Evolutionary conservation across 1,140 invertebrate species (phyloP).

Genomic region (Pseudomyrmex flavicornis): DNA sequence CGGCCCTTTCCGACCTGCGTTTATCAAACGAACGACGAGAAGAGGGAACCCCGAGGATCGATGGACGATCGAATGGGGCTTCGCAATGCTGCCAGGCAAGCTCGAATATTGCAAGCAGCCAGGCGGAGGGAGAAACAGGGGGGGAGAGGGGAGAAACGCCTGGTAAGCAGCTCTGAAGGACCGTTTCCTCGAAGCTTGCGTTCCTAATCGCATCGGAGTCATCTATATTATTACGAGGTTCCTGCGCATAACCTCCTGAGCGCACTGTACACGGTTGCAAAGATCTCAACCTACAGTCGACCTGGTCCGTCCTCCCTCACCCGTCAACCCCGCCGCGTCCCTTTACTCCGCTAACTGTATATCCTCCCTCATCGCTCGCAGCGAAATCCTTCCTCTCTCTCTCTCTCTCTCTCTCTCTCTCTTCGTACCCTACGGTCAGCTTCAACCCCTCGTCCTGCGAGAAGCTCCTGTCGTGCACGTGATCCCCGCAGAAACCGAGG

Average conservation of each 20-base stretch:
- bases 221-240: slow-evolving; percentile 81
- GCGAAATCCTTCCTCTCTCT: not conserved
- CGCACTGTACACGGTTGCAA: slow-evolving; percentile 71
- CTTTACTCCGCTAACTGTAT: not conserved
- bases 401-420: slow-evolving; percentile 1
- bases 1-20: slow-evolving; percentile 25
- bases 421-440: not conserved
- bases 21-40: slow-evolving; percentile 46
- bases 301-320: not conserved
- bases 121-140: slow-evolving; percentile 13
- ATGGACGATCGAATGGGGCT: slow-evolving; percentile 70
- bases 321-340: not conserved
- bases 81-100: slow-evolving; percentile 43
- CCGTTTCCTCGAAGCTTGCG: slow-evolving; percentile 76
- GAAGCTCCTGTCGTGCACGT: slow-evolving; percentile 8
- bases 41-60: slow-evolving; percentile 64
- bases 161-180: slow-evolving; percentile 81
- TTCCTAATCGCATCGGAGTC: slow-evolving; percentile 81
- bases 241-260: slow-evolving; percentile 71
- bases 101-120: slow-evolving; percentile 66
- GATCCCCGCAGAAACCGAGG: not conserved
- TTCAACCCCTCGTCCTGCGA: slow-evolving; percentile 8
- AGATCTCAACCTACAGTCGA: slow-evolving; percentile 40
- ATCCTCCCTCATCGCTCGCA: slow-evolving; percentile 35
- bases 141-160: slow-evolving; percentile 64